Evolutionary conservation across 2,113 vertebrate species (phyloP).

Genomic region (cattle (Bos taurus)): ARS-UCD2.0 NC_037343.1:6673501-6674000

Average conservation of each 20-base stretch:
- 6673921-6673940: background rate
- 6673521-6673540: background rate
- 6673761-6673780: background rate
- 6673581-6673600: background rate
- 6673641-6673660: background rate
- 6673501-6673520: background rate
- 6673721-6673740: background rate
- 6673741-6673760: background rate
- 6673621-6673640: background rate
- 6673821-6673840: background rate
- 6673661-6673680: background rate
- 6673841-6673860: background rate
- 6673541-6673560: background rate
- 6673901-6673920: background rate
- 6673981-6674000: background rate
- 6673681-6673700: background rate
- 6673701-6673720: background rate
- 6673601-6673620: background rate
- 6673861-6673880: background rate
- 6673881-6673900: background rate
- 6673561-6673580: background rate
- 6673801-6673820: background rate
- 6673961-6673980: background rate
- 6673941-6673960: background rate
- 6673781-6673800: background rate